Evolutionary conservation across 2,113 vertebrate species (phyloP).

Genomic region (Phrynosoma blainvillii): DNA sequence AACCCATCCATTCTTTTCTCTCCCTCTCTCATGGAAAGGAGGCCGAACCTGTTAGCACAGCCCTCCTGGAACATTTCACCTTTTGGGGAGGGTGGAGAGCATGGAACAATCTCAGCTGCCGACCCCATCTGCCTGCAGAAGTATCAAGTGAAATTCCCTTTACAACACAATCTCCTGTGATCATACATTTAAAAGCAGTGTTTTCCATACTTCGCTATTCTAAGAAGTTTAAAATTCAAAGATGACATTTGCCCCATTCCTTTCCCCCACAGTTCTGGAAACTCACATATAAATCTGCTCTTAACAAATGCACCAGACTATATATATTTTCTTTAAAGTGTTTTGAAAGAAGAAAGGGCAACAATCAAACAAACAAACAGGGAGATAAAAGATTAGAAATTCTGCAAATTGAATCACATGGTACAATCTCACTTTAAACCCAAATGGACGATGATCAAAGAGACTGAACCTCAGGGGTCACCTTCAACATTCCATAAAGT

Average conservation of each 20-base stretch:
- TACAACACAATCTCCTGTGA: background rate
- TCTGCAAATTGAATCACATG: background rate
- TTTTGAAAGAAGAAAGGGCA: background rate
- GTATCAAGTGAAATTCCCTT: background rate
- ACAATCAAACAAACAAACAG: background rate
- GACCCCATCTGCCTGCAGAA: background rate
- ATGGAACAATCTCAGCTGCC: background rate
- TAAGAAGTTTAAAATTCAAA: background rate
- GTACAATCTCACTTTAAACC: background rate
- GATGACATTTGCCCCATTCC: background rate
- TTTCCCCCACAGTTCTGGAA: background rate
- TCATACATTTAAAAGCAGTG: background rate
- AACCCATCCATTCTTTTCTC: background rate
- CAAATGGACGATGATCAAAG: background rate
- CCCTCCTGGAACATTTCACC: background rate
- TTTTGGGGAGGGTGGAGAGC: background rate
- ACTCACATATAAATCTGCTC: background rate
- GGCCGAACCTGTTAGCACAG: background rate
- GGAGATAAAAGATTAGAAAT: too few relatives aligned
- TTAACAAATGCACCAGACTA: background rate
- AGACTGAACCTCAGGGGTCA: too few relatives aligned
- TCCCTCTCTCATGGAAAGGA: background rate
- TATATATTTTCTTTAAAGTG: background rate
- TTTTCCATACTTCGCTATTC: background rate
- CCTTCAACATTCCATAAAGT: too few relatives aligned